Evolutionary conservation across 2,888 invertebrate genomes (phyloP), one percentile per base, ranked within the genome.

Genomic region (Torymus texanus): DNA sequence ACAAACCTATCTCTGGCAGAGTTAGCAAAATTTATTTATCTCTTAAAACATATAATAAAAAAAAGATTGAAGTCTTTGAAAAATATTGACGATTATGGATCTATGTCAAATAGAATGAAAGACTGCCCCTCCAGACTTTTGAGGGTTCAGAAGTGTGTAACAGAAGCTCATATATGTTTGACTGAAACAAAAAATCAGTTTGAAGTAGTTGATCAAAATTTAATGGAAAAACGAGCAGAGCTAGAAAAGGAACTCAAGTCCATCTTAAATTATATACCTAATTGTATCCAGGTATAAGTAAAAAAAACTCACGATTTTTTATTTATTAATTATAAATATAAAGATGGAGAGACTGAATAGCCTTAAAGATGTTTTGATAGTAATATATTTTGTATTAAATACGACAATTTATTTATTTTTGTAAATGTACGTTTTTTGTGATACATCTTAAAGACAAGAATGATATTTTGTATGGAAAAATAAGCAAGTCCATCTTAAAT

Each of bases 21-120:
- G 79, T 74, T 87, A 73, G 81, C 83, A 14, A 85, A 67, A 80
- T 86, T 87, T 81, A 82, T 85, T 18, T 82, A 82, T 41, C 74
- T 85, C n/a, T 71, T 86, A 56, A 83, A 85, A 53, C 83, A 85
- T 72, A 75, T 85, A 14, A 81, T 83, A 5, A 85, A 85, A 72
- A 85, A 83, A 76, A 83, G 81, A 72, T 59, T 86, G 16, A 83
- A 84, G 16, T 82, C 79, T 14, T 13, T 81, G 10, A 84, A 84
- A 71, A 65, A 67, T 18, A 51, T 41, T 5, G 78, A 82, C 51
- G 18, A 68, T 1, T 51, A 16, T n/a, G 24, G 55, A 11, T 55
- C 56, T 16, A 76, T 16, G 50, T 62, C 56, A 50, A 56, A 66
- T 58, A 65, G 70, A 14, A 65, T 81, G 29, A 53, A 81, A 41